Conservation (phyloP, 2,888 invertebrate species). For the Leptopilina myrica region DNA sequence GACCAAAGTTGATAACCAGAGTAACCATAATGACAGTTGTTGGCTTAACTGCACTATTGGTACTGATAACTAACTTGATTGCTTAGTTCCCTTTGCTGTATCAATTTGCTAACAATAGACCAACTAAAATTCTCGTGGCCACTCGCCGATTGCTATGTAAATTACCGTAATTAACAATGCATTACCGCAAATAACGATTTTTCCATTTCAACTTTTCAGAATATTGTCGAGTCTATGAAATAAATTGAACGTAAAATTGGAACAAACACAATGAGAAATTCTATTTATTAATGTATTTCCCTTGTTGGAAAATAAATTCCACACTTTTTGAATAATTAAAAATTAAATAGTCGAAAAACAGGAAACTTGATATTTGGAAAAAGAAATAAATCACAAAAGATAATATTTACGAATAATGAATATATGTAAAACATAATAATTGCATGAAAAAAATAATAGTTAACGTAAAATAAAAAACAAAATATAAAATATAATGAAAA, state of each 20-base stretch:
- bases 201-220: background rate
- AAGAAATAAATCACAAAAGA: too few species aligned
- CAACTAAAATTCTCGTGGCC: conserved; percentile 6
- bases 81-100: conserved; percentile 6
- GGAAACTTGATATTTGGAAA: too few species aligned
- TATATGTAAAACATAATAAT: too few species aligned
- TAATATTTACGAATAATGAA: too few species aligned
- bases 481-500: background rate
- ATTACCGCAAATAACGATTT: background rate
- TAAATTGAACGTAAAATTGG: background rate
- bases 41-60: conserved; percentile 15
- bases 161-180: background rate
- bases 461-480: background rate
- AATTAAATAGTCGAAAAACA: too few species aligned
- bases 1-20: conserved; percentile 16
- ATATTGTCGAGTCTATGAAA: background rate
- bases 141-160: conserved; percentile 11
- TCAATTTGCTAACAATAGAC: conserved; percentile 33
- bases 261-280: too few species aligned
- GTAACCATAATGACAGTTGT: conserved; percentile 35
- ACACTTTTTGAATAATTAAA: too few species aligned
- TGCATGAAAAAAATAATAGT: background rate
- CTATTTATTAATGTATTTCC: too few species aligned
- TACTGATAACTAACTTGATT: conserved; percentile 30
- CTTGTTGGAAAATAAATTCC: too few species aligned